phyloP scores from a whole-genome alignment of 2,797 vertebrate genomes.

The Galagoides demidoff region DNA sequence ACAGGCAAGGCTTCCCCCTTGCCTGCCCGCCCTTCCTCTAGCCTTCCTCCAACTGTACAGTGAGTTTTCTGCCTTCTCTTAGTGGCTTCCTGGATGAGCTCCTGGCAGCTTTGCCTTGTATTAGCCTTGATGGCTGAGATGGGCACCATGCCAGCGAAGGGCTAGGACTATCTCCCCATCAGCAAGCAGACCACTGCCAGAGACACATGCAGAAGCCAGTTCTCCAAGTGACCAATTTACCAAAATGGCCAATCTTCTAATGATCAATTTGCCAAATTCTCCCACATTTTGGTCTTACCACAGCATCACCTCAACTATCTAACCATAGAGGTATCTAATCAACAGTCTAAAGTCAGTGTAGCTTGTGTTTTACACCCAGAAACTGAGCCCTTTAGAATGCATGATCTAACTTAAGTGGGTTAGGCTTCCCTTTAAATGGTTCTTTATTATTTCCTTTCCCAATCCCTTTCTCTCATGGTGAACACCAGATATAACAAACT shows the following conservation, averaged over 20 bases:
- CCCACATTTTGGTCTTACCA: background rate
- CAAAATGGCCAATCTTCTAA: conserved; percentile 35
- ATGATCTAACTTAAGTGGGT: background rate
- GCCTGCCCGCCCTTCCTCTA: background rate
- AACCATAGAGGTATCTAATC: background rate
- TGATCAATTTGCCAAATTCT: conserved; percentile 5
- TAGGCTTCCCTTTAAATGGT: background rate
- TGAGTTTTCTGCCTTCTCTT: background rate
- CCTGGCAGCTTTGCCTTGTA: background rate
- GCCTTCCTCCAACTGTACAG: background rate
- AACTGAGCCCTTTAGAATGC: background rate
- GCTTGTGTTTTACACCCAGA: background rate
- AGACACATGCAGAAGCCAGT: background rate
- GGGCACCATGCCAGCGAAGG: background rate
- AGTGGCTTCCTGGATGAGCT: background rate
- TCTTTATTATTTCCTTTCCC: conserved; percentile 26
- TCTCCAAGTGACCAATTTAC: conserved; percentile 26
- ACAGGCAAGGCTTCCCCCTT: background rate
- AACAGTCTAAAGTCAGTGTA: background rate
- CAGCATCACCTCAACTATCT: background rate
- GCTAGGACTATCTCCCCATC: background rate
- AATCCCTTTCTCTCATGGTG: background rate
- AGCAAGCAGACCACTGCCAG: background rate
- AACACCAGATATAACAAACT: conserved; percentile 9
- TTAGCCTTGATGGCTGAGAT: background rate